phyloP scores from a whole-genome alignment of 2,797 vertebrate genomes.

The Megaceryle alcyon region DNA sequence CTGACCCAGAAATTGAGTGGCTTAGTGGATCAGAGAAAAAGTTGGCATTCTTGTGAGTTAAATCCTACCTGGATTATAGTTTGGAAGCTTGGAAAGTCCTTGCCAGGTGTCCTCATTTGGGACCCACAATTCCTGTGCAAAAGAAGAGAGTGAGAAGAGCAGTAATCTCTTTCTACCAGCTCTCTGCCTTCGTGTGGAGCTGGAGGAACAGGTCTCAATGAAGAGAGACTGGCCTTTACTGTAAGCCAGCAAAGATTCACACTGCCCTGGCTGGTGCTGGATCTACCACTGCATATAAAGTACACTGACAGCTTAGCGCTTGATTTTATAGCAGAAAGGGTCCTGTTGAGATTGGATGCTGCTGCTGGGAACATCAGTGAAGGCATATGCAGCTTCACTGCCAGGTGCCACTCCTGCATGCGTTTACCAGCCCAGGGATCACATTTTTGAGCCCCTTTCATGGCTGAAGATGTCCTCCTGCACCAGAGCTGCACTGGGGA shows the following conservation, averaged over 20 bases:
- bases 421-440: background rate
- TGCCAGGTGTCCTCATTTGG: constrained; percentile 89
- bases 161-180: background rate
- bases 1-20: background rate
- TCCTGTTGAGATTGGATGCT: background rate
- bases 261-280: background rate
- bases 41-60: background rate
- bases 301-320: background rate
- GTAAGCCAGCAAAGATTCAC: background rate
- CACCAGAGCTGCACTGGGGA: background rate
- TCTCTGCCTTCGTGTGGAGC: background rate
- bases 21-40: background rate
- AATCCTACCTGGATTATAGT: constrained; percentile 83
- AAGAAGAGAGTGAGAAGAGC: constrained; percentile 14
- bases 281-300: background rate
- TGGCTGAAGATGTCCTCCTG: background rate
- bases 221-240: background rate
- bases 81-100: constrained; percentile 86
- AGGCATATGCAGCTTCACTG: background rate
- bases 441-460: background rate
- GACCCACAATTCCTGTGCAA: constrained; percentile 83
- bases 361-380: background rate
- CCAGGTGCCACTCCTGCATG: background rate
- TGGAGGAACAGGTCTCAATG: background rate
- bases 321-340: background rate